These are phyloP conservation scores for Cataglyphis altisquamis DNA, from an alignment of 2,888 invertebrate genomes.

Conservation along the genomic window DNA sequence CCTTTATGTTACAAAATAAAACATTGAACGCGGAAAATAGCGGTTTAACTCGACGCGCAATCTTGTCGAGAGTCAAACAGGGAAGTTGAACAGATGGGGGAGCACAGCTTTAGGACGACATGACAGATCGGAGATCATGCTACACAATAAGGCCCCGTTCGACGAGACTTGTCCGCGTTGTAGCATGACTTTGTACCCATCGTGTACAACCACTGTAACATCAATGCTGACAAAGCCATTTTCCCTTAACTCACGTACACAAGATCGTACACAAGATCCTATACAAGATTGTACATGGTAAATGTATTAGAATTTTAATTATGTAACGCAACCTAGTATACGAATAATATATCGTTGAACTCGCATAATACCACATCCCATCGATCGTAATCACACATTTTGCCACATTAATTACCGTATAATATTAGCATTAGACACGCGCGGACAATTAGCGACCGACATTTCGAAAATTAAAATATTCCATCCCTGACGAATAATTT, in stretches of 20 bases:
- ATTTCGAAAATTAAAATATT: slow-evolving; percentile 33
- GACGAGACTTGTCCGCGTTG: slow-evolving; percentile 45
- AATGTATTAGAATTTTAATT: slow-evolving; percentile 68
- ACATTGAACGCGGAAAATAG: slow-evolving; percentile 9
- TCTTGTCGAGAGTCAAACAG: slow-evolving; percentile 13
- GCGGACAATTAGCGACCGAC: slow-evolving; percentile 13
- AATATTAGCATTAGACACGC: slow-evolving; percentile 9
- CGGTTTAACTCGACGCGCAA: neutral
- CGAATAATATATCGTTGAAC: slow-evolving; percentile 21
- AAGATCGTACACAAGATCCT: slow-evolving; percentile 57
- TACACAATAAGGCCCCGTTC: slow-evolving; percentile 19
- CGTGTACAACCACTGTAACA: slow-evolving; percentile 57
- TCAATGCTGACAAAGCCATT: slow-evolving; percentile 64
- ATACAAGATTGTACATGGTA: slow-evolving; percentile 48
- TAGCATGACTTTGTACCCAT: slow-evolving; percentile 38
- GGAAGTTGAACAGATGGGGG: slow-evolving; percentile 14
- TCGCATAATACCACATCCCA: slow-evolving; percentile 8
- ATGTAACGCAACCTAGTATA: slow-evolving; percentile 42
- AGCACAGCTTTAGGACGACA: slow-evolving; percentile 17
- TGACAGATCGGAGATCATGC: slow-evolving; percentile 21
- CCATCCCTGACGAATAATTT: slow-evolving; percentile 3
- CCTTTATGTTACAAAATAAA: neutral
- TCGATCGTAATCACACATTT: slow-evolving; percentile 17
- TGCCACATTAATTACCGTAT: slow-evolving; percentile 3
- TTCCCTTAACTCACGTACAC: slow-evolving; percentile 66